Evolutionary conservation across 2,888 invertebrate genomes (phyloP), one percentile per base, ranked within the genome.

Genomic region (Anthrax anthrax): DNA sequence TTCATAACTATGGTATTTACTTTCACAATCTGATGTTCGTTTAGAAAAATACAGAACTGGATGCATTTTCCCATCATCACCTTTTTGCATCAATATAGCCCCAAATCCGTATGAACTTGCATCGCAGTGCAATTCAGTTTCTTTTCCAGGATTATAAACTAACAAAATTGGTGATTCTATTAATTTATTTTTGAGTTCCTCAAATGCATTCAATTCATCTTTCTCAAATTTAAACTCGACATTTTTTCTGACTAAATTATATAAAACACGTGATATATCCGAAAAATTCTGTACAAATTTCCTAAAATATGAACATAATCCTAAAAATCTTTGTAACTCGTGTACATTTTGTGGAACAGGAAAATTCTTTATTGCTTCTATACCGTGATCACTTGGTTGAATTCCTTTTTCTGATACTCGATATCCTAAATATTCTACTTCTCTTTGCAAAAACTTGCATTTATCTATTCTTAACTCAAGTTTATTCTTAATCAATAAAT

Each of bases 71-170:
- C 44, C 48, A 43, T 56, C 53, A 5, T 18, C n/a, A 34, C 50
- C 39, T 19, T 36, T 32, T 43, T 57, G 57, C 16, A 59, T 10
- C 10, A 59, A 38, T 2, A 58, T 50, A 8, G 57, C 51, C 16
- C 58, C 60, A 49, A 50, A 58, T 2, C 58, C 58, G 4, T 14
- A 3, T 0, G 51, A 29, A 48, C 57, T 56, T 1, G 58, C 60
- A 52, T 60, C 61, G 16, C 54, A 56, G 44, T 61, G 59, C 38
- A 61, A 40, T 47, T 61, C 56, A 1, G 57, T 61, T 44, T 57
- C 56, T 10, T 39, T 9, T 13, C 37, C 38, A 3, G 59, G 57
- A 14, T 48, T 46, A 48, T 49, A 65, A 4, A 64, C 47, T 8
- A 56, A 51, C 19, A 63, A 48, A 18, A 61, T 50, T 34, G 55